phyloP scores from a whole-genome alignment of 2,113 vertebrate species.

The Dipodomys ordii region DNA sequence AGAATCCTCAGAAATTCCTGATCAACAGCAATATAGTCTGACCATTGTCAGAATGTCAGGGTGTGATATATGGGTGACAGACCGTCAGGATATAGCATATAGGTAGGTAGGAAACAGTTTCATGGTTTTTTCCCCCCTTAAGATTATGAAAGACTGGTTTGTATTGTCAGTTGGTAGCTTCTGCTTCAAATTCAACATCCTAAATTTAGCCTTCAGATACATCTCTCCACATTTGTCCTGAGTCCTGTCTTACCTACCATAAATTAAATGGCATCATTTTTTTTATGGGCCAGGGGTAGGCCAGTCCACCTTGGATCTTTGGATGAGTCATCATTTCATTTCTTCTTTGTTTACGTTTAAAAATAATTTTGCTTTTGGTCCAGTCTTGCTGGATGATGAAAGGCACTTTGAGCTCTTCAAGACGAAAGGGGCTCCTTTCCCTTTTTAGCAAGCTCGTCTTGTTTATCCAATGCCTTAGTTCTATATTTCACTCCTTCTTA shows the following conservation, averaged over 20 bases:
- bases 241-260: slow-evolving; percentile 24
- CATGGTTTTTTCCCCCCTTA: not conserved
- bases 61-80: too few relatives aligned
- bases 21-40: not conserved
- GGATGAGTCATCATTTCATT: slow-evolving; percentile 29
- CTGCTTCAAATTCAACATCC: not conserved
- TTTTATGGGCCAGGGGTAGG: not conserved
- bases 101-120: not conserved
- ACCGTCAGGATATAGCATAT: not conserved
- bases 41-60: not conserved
- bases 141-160: not conserved
- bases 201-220: slow-evolving; percentile 1
- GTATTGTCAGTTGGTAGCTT: not conserved
- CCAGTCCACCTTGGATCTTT: not conserved
- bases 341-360: slow-evolving; percentile 65
- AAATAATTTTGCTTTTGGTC: slow-evolving; percentile 5
- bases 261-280: slow-evolving; percentile 20
- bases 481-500: slow-evolving; percentile 40
- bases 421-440: slow-evolving; percentile 35
- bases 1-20: not conserved
- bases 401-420: not conserved
- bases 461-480: slow-evolving; percentile 28
- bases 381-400: slow-evolving; percentile 29
- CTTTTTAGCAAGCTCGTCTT: slow-evolving; percentile 37
- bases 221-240: not conserved